These are phyloP conservation scores for Promerops cafer DNA, from an alignment of 2,113 vertebrate species.

Conservation along the genomic window DNA sequence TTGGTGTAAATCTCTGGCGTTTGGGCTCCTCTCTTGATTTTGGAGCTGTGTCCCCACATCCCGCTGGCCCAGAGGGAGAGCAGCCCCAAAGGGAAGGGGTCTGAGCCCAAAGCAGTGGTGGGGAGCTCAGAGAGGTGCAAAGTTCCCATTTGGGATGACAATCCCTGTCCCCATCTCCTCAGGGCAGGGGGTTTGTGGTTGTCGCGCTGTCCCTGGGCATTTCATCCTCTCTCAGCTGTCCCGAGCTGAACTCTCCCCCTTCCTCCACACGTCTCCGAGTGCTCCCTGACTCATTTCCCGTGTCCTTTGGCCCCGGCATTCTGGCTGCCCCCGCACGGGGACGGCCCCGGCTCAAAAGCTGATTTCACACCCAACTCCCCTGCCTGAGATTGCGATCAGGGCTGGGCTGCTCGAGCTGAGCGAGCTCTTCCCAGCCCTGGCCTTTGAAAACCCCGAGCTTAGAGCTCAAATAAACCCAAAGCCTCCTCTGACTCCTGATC, in stretches of 20 bases:
- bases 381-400: not conserved
- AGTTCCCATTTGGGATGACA: fast-evolving
- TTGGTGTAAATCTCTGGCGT: not conserved
- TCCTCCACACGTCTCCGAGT: fast-evolving
- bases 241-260: not conserved
- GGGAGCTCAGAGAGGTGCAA: not conserved
- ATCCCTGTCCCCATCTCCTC: fast-evolving
- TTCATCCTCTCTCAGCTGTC: not conserved
- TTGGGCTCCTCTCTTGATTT: not conserved
- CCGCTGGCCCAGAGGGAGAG: fast-evolving
- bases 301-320: not conserved
- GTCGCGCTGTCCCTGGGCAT: fast-evolving
- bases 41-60: not conserved
- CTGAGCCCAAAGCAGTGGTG: not conserved
- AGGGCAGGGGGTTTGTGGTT: not conserved
- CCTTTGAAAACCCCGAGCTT: not conserved
- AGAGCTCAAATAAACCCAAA: not conserved
- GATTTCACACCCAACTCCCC: not conserved
- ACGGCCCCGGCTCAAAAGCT: not conserved
- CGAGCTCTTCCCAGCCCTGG: not conserved
- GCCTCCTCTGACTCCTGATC: not conserved
- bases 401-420: not conserved
- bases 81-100: not conserved
- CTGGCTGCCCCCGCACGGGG: not conserved
- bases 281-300: slow-evolving; percentile 17